Base-by-base conservation (phyloP, 2,797 vertebrate species). In the Artibeus jamaicensis region DNA sequence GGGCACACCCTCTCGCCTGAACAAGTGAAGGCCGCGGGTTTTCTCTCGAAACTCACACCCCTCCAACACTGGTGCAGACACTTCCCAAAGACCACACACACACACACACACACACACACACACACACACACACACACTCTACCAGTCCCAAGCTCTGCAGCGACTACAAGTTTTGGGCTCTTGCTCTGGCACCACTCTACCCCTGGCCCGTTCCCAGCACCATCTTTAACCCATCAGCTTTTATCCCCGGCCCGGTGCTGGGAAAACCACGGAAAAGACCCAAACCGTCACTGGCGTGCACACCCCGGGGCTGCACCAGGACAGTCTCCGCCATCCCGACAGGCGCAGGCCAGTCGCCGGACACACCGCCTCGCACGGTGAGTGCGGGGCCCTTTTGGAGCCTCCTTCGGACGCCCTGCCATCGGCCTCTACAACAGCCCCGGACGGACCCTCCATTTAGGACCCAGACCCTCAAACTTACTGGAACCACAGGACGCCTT, bases 401-500 rank as follows among this genome's bases (percentile, higher is more conserved):
- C 15, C 10, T n/a, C 77, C 22, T 70, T 55, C n/a, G 9, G 57
- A 39, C 59, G 24, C 53, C 12, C 3, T 9, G 34, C 24, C 32
- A 8, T 2, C 18, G 4, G 32, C 44, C 78, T 87, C 78, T 71
- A 19, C 86, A 71, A 65, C 1, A 34, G 55, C 29, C 70, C 21
- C 1, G 8, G 42, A 11, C 65, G 73, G 79, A 48, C 26, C 39
- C 8, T 71, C 44, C n/a, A 19, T 39, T 39, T 11, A 85, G 59
- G 55, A 42, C n/a, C 6, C 6, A 0, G 39, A 9, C 78, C 96
- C 78, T 59, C 71, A 59, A 16, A 32, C 32, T 59, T 9, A 68
- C 68, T 48, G 42, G 65, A 70, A 93, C 68, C 89, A n/a, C 34
- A 37, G 18, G 77, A 95, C 42, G 93, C 68, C 71, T 92, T 89